A percentile compares a stretch with the other conserved stretches of the same genome.
Evolutionary conservation across 2,113 vertebrate genomes (phyloP).

Genomic region (Stigmatopora nigra): DNA sequence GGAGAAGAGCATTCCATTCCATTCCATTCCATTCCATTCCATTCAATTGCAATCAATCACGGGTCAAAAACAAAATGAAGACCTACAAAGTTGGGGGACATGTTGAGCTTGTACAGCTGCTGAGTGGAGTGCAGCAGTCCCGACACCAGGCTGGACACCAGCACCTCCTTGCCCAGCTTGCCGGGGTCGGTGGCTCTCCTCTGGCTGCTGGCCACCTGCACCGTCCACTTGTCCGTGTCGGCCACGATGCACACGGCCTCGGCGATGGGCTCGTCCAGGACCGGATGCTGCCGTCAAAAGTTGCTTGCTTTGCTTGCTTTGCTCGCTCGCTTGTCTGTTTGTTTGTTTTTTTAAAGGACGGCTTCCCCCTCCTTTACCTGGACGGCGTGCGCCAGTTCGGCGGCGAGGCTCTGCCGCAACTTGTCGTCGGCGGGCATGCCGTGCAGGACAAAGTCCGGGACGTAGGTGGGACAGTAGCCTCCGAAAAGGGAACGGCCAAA

Average conservation of each 20-base stretch:
- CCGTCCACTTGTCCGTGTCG: slow-evolving; percentile 95
- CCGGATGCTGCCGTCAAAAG: slow-evolving; percentile 98
- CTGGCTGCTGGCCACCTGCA: slow-evolving; percentile 96
- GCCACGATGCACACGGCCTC: slow-evolving; percentile 98
- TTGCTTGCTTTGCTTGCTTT: too few species aligned
- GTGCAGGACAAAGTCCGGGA: slow-evolving; percentile 97
- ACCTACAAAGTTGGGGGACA: slow-evolving; percentile 96
- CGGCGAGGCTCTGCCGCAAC: slow-evolving; percentile 83
- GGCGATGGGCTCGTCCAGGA: slow-evolving; percentile 94
- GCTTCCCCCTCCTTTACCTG: slow-evolving; percentile 74
- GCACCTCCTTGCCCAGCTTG: slow-evolving; percentile 91
- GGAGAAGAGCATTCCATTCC: too few species aligned
- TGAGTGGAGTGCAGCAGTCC: slow-evolving; percentile 91
- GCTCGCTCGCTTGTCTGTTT: too few species aligned
- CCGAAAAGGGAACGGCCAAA: slow-evolving; percentile 94
- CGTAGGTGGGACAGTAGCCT: slow-evolving; percentile 92
- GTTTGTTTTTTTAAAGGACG: too few species aligned
- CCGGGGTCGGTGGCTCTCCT: slow-evolving; percentile 79
- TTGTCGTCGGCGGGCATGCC: slow-evolving; percentile 89
- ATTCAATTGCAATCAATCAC: too few species aligned
- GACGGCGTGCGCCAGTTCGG: slow-evolving; percentile 89
- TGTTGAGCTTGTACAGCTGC: slow-evolving; percentile 93
- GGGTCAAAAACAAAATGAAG: too few species aligned
- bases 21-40: too few species aligned
- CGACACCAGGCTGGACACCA: slow-evolving; percentile 93